Evolutionary conservation across 2,888 invertebrate genomes (phyloP), one percentile per base, ranked within the genome.

Genomic region (Caenorhabditis sp.): DNA sequence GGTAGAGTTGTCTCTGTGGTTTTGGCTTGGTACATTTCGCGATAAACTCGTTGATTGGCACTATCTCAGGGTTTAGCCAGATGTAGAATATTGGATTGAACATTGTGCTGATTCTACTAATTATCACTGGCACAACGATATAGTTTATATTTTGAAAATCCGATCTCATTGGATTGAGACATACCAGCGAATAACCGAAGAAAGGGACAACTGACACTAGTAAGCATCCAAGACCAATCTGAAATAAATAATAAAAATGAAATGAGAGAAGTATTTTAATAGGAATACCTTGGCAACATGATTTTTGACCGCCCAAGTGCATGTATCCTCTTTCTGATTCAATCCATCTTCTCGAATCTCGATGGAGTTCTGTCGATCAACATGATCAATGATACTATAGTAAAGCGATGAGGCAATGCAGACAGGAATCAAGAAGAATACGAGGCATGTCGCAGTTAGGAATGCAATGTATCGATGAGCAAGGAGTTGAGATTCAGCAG

Each of bases 391-490:
- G 25, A 81, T 78, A 26, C 75, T 76, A 64, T 81, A 81, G 63
- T 83, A 83, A 60, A 83, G 65, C 17, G 83, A 76, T 2, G 76
- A 76, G 5, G 81, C 80, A 17, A 78, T 78, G 64, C 83, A 83
- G 56, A 83, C 81, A 1, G 83, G 83, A 52, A 83, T 80, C 52
- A 83, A 59, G 62, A 81, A 80, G 77, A 83, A 81, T 27, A 81
- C 70, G n/a, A 83, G 73, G 63, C 81, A 83, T 17, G 83, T 83
- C 31, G 78, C 78, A 36, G 81, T 83, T 56, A 83, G 68, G 50
- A 83, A 78, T 20, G 78, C 79, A 23, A 83, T 80, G 76, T 83
- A 83, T 14, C 76, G 72, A 64, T 80, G 80, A 53, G 77, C 76
- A 0, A 70, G 61, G 12, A 63, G 38, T 21, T 62, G 52, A 4